phyloP scores from a whole-genome alignment of 2,113 vertebrate species.

The Canis aureus region DNA sequence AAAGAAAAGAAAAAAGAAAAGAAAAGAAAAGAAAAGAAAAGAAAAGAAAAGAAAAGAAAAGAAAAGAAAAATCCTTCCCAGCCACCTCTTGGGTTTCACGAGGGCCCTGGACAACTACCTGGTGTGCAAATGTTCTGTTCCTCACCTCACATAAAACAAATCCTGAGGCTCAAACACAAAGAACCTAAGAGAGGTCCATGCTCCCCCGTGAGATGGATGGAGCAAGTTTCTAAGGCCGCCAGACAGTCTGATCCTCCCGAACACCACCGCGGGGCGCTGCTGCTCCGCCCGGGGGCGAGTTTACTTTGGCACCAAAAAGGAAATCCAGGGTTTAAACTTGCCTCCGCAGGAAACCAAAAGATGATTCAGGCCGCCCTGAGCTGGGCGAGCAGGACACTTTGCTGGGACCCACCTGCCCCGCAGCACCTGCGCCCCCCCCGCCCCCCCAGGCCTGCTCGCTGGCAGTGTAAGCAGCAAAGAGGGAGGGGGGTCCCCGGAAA shows the following conservation, averaged over 20 bases:
- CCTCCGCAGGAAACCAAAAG: neutral
- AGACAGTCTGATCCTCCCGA: neutral
- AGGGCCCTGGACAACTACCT: neutral
- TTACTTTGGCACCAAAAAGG: rapidly evolving
- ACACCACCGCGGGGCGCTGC: neutral
- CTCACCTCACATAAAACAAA: neutral
- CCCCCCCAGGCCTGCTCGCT: neutral
- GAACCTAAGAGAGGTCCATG: neutral
- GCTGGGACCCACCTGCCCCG: rapidly evolving
- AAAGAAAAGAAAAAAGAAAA: no score
- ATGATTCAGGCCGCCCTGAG: rapidly evolving
- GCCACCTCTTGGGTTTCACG: neutral
- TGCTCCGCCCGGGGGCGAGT: neutral
- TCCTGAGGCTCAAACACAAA: neutral
- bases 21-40: no score
- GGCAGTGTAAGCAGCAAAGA: neutral
- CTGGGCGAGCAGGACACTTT: neutral
- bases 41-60: no score
- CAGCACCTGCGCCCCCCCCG: neutral
- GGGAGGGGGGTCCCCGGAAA: neutral
- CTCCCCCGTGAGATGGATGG: rapidly evolving
- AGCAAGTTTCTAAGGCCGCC: neutral
- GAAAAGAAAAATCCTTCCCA: neutral
- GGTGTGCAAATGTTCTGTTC: neutral
- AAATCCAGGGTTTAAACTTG: neutral